Conservation (phyloP, 2,888 invertebrate genomes). For the Nesidiocoris tenuis region DNA sequence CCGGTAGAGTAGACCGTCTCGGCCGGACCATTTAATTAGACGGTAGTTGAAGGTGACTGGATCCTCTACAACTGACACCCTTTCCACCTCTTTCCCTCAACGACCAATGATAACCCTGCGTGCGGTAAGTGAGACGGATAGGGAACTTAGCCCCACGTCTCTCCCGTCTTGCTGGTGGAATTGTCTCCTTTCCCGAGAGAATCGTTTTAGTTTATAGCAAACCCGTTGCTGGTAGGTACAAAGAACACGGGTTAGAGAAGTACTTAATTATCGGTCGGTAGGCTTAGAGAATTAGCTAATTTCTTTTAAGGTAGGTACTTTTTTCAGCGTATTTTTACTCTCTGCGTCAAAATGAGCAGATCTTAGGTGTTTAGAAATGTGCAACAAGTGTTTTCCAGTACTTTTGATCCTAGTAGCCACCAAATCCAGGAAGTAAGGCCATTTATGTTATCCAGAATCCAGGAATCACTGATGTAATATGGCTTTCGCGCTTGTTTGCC, state of each 20-base stretch:
- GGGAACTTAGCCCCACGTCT: not conserved
- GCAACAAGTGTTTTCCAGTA: no score
- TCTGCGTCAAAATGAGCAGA: no score
- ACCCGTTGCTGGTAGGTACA: not conserved
- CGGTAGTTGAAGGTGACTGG: constrained; percentile 17
- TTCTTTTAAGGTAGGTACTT: not conserved
- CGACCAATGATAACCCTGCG: not conserved
- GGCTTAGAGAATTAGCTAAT: not conserved
- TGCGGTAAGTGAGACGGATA: not conserved
- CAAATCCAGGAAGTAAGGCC: no score
- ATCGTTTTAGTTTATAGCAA: not conserved
- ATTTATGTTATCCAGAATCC: no score
- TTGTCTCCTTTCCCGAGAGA: not conserved
- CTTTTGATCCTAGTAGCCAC: no score
- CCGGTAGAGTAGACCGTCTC: constrained; percentile 16
- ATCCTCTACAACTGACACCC: not conserved
- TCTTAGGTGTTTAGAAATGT: no score
- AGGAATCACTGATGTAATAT: no score
- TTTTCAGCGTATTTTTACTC: not conserved
- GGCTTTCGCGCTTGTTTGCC: no score
- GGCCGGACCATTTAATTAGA: constrained; percentile 33
- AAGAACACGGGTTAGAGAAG: no score
- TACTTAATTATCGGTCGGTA: not conserved
- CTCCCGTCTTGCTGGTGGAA: not conserved
- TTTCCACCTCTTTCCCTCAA: not conserved